Evolutionary conservation across 1,140 invertebrate species (phyloP).

Genomic region (Anthonomus grandis): DNA sequence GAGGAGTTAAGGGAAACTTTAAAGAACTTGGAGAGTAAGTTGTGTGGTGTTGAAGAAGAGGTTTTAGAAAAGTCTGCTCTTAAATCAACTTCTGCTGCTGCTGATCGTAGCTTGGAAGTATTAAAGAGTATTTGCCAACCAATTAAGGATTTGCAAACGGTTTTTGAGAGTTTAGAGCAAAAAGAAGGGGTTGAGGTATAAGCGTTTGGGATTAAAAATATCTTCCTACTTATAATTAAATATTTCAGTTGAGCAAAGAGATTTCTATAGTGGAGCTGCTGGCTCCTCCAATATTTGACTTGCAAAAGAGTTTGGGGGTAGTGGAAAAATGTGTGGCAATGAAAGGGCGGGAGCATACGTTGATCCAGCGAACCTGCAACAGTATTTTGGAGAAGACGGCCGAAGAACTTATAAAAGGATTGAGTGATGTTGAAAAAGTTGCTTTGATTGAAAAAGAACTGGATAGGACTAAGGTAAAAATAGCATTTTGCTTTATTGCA

Average conservation of each 20-base stretch:
- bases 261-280: constrained; percentile 56
- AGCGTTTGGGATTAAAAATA: background rate
- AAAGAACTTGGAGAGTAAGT: constrained; percentile 48
- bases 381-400: constrained; percentile 58
- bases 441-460: constrained; percentile 50
- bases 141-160: constrained; percentile 60
- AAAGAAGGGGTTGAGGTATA: constrained; percentile 20
- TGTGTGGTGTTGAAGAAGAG: constrained; percentile 58
- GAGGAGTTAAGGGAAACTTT: constrained; percentile 37
- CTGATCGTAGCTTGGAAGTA: constrained; percentile 62
- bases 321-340: constrained; percentile 67
- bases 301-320: constrained; percentile 60
- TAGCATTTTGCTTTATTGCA: background rate
- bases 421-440: constrained; percentile 52
- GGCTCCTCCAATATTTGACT: constrained; percentile 56
- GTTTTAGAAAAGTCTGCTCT: constrained; percentile 59
- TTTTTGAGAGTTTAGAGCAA: constrained; percentile 52
- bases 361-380: constrained; percentile 62
- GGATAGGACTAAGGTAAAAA: constrained; percentile 47
- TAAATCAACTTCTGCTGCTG: constrained; percentile 60
- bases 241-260: constrained; percentile 33
- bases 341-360: constrained; percentile 59
- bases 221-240: too few species aligned
- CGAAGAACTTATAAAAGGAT: constrained; percentile 52
- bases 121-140: constrained; percentile 60